Evolutionary conservation across 2,113 vertebrate species (phyloP).

Genomic region (Echinops telfairi): DNA sequence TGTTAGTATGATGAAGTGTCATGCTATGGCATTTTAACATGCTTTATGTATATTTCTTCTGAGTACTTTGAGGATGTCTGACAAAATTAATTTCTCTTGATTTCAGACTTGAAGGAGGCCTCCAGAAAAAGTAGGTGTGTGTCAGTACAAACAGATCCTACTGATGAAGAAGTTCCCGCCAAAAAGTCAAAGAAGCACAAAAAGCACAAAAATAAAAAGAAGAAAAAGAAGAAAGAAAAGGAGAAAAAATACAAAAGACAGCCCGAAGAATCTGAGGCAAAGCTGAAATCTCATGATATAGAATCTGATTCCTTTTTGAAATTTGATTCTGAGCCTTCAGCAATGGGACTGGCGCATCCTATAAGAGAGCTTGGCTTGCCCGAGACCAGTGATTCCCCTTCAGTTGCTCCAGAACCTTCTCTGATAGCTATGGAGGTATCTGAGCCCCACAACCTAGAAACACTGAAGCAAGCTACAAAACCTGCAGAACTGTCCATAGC

Average conservation of each 20-base stretch:
- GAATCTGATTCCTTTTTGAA: constrained; percentile 89
- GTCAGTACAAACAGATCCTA: constrained; percentile 89
- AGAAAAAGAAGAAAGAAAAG: constrained; percentile 94
- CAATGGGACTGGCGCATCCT: constrained; percentile 78
- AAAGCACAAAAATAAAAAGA: constrained; percentile 97
- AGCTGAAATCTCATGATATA: constrained; percentile 86
- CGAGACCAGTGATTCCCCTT: constrained; percentile 71
- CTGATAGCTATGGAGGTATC: constrained; percentile 63
- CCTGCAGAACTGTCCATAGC: constrained; percentile 67
- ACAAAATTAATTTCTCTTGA: constrained; percentile 74
- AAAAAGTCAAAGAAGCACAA: constrained; percentile 96
- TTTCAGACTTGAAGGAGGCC: constrained; percentile 88
- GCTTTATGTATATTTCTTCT: background rate
- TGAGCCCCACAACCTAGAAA: constrained; percentile 69
- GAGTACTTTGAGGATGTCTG: background rate
- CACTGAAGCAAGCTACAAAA: constrained; percentile 70
- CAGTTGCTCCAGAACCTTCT: constrained; percentile 73
- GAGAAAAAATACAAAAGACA: constrained; percentile 92
- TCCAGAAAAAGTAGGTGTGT: constrained; percentile 87
- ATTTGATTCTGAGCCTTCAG: constrained; percentile 85
- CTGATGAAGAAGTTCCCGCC: constrained; percentile 91
- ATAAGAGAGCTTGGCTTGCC: constrained; percentile 63
- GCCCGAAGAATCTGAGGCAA: constrained; percentile 85
- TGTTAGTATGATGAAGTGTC: background rate
- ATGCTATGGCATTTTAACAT: background rate